These are phyloP conservation scores for Brachionus asplanchnoidis DNA, from an alignment of 1,140 invertebrate genomes.

Conservation along the genomic window DNA sequence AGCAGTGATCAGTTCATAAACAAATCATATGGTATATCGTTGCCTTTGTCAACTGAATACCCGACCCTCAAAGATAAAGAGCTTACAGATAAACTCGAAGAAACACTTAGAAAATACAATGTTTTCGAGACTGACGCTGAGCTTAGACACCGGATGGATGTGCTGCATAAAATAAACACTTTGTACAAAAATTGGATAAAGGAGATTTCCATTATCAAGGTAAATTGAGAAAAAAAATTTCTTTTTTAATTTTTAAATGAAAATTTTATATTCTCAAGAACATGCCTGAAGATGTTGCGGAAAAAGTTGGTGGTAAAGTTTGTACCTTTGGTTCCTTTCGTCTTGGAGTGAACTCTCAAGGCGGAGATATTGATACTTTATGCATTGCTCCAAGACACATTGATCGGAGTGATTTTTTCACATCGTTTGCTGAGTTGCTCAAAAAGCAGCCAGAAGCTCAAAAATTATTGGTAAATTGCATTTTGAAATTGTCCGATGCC, in stretches of 20 bases:
- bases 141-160: slow-evolving; percentile 74
- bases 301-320: slow-evolving; percentile 82
- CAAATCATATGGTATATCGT: slow-evolving; percentile 49
- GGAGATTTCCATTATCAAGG: slow-evolving; percentile 61
- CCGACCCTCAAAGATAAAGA: slow-evolving; percentile 78
- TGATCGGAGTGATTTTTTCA: slow-evolving; percentile 86
- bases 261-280: neutral
- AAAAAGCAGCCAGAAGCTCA: slow-evolving; percentile 80
- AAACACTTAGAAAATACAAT: slow-evolving; percentile 75
- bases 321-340: slow-evolving; percentile 96
- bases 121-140: slow-evolving; percentile 86
- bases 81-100: slow-evolving; percentile 75
- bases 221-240: neutral
- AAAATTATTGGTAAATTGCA: slow-evolving; percentile 60
- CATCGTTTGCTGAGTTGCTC: slow-evolving; percentile 83
- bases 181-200: slow-evolving; percentile 86
- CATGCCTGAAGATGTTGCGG: slow-evolving; percentile 24
- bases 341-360: slow-evolving; percentile 78
- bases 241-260: slow-evolving; percentile 63
- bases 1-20: neutral
- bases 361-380: slow-evolving; percentile 97
- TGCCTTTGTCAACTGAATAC: slow-evolving; percentile 59
- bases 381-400: slow-evolving; percentile 95
- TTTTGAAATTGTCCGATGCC: neutral
- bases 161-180: slow-evolving; percentile 72